These are phyloP conservation scores for Hydropsyche betteni DNA, from an alignment of 2,888 invertebrate species.

Conservation along the genomic window DNA sequence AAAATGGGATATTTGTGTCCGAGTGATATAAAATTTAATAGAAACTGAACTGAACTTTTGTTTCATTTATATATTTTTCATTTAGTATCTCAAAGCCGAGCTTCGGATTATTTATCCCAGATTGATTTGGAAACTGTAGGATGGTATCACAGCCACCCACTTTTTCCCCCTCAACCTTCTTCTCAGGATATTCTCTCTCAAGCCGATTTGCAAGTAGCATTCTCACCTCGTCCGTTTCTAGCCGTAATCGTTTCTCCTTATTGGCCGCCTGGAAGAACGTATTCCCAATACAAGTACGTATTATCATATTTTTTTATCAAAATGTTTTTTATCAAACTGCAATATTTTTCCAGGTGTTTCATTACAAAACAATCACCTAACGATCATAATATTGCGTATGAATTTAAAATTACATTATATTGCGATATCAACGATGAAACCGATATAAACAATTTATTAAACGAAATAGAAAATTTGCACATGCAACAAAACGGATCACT, in stretches of 20 bases:
- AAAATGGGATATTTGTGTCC: too few species aligned
- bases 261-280: conserved; percentile 64
- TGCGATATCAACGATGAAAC: conserved; percentile 58
- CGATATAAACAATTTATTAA: conserved; percentile 57
- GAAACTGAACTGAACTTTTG: neutral
- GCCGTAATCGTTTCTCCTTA: conserved; percentile 75
- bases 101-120: conserved; percentile 66
- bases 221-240: conserved; percentile 66
- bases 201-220: conserved; percentile 67
- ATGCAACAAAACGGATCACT: conserved; percentile 53
- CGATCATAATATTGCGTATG: conserved; percentile 60
- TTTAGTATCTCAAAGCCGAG: conserved; percentile 69
- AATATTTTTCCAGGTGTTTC: conserved; percentile 61
- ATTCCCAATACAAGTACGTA: conserved; percentile 65
- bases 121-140: conserved; percentile 67
- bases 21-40: neutral
- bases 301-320: neutral
- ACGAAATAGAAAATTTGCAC: conserved; percentile 57
- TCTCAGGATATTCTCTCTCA: conserved; percentile 74
- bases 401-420: conserved; percentile 65
- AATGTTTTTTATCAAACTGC: neutral
- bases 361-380: conserved; percentile 59
- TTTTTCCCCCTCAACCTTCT: conserved; percentile 76
- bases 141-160: conserved; percentile 84
- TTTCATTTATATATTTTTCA: conserved; percentile 41